Base-by-base conservation (phyloP, 2,797 vertebrate species). In the Cottoperca gobio region DNA sequence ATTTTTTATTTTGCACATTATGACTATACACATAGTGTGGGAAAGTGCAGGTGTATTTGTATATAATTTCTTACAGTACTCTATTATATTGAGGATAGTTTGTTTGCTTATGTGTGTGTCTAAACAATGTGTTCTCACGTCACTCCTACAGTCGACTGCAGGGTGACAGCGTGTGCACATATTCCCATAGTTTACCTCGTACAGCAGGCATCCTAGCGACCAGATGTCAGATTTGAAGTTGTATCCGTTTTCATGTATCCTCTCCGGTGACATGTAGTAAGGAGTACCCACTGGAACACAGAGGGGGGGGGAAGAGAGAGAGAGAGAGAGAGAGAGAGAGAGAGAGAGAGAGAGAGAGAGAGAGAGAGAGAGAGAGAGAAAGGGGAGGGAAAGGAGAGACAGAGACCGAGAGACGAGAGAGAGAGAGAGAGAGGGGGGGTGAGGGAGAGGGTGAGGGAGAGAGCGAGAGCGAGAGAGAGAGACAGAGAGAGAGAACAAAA, bases 141-240 rank as follows among this genome's bases (percentile, higher is more conserved):
- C 89, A 87, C 75, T 90, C 77, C 57, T 31, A 39, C 89, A 77
- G 70, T 88, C 28, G 62, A 76, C 77, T 79, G 73, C 67, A n/a
- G 69, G 87, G 86, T 88, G 90, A 91, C 86, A 90, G 79, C 28
- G 72, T 70, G 79, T 74, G 84, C 84, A 81, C 82, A 81, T 12
- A 71, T 83, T 83, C 73, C 66, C 85, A 88, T 92, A 94, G 65
- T 76, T 97, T 96, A 99, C 98, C 97, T 99, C 98, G 83, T 99
- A 99, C 1, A 99, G 95, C 80, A 99, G 96, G 94, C 98, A 99
- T 95, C 98, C 97, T 89, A 99, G 96, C 86, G 95, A 96, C 95
- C 95, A 96, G 94, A 96, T 96, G 95, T 96, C 95, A 93, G 95
- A 96, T 89, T 96, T 95, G 95, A 96, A 96, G 94, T 96, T 96